Evolutionary conservation across 1,140 invertebrate genomes (phyloP).

Genomic region (Macrobrachium nipponense): DNA sequence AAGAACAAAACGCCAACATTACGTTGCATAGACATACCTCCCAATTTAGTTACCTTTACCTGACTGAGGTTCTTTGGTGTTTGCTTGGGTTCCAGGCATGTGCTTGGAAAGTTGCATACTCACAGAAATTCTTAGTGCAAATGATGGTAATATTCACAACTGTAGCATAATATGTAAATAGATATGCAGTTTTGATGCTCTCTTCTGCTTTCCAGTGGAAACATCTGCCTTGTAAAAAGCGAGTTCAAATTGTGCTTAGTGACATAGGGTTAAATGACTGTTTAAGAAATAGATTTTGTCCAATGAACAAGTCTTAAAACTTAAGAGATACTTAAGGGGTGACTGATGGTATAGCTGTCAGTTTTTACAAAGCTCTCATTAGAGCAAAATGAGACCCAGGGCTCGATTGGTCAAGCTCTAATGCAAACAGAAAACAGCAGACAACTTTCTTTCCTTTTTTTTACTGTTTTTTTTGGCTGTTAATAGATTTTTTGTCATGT

Average conservation of each 20-base stretch:
- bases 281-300: constrained; percentile 24
- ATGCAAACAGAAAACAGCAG: too few species aligned
- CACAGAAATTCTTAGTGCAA: constrained; percentile 49
- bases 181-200: constrained; percentile 45
- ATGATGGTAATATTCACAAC: constrained; percentile 47
- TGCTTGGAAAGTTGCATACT: constrained; percentile 40
- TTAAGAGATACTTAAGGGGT: too few species aligned
- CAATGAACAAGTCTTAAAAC: constrained; percentile 23
- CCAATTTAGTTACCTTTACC: constrained; percentile 11
- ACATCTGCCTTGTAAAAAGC: constrained; percentile 54
- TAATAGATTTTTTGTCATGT: too few species aligned
- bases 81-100: constrained; percentile 44
- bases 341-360: constrained; percentile 5
- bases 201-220: constrained; percentile 46
- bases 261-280: constrained; percentile 34
- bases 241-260: constrained; percentile 54
- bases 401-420: too few species aligned
- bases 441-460: too few species aligned
- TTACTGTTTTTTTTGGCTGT: too few species aligned
- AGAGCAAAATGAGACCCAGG: constrained; percentile 6
- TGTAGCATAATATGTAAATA: constrained; percentile 56
- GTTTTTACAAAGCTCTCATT: not conserved
- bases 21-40: too few species aligned
- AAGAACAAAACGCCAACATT: too few species aligned
- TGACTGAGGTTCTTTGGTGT: constrained; percentile 34